Evolutionary conservation across 2,113 vertebrate genomes (phyloP), one percentile per base, ranked within the genome.

Genomic region (Ophiodon elongatus): DNA sequence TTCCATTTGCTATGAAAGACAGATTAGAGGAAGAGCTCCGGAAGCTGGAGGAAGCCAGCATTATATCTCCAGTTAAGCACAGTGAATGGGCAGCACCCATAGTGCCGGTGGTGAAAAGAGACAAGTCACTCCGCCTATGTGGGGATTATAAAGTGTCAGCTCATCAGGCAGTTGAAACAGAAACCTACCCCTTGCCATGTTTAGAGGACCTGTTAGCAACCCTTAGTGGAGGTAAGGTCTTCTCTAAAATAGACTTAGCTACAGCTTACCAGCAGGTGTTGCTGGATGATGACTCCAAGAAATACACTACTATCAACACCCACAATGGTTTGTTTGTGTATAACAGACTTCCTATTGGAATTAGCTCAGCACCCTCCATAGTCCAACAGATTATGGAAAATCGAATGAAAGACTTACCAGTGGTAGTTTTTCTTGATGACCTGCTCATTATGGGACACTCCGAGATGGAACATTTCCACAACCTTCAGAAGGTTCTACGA

Each of bases 181-280:
- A 87, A 0, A 77, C 19, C 1, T 78, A 77, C 29, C 74, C 79
- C 27, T 45, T 89, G 14, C 75, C 82, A 1, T 13, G 21, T 2
- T 74, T 86, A 25, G 81, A 88, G 19, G 84, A 86, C 13, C 6
- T 88, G n/a, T 35, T 88, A 79, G 70, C 73, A 4, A 82, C 45
- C 10, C 66, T 88, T 19, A 85, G 45, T 82, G 74, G 84, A 54
- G 75, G 84, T 1, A 80, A 54, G 3, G 2, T 85, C 5, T 88
- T 86, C 43, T 82, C 76, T 25, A 90, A 85, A 56, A 83, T 81
- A 19, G 66, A 82, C 23, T 60, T 83, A 21, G 79, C 76, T 27
- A 31, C 69, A 27, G 78, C 78, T 3, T 88, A 88, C 3, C 81
- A 88, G 17, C 86, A 88, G 8, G 73, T 82, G 0, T 54, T 86